Evolutionary conservation across 1,140 invertebrate genomes (phyloP), one percentile per base, ranked within the genome.

Genomic region (Bacillus rossius): DNA sequence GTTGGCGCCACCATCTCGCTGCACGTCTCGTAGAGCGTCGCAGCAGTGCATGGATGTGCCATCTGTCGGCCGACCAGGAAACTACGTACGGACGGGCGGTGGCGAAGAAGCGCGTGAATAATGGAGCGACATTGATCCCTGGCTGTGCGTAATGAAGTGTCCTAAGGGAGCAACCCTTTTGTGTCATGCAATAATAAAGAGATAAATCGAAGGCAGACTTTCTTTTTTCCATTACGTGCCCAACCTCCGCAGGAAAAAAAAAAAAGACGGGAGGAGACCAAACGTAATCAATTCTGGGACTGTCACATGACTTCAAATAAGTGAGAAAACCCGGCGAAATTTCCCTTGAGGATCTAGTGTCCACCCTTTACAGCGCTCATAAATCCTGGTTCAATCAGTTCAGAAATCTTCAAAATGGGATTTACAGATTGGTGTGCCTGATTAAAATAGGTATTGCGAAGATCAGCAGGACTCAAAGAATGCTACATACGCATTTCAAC

Each of bases 151-250:
- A 50, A 50, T 50, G 48, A 50, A 50, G 48, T 50, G 48, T 26
- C 48, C 48, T 29, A 16, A 2, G 48, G 48, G 48, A 50, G 23
- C 48, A 50, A 34, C 48, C 48, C 23, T 50, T 50, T 50, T 50
- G 48, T 50, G 26, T 50, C 48, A 50, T 50, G 48, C 48, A 50
- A 50, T 50, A 50, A 50, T 50, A 50, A 50, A 50, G 25, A 50
- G 48, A 50, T 50, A 29, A 50, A 50, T 29, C 26, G 26, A 29
- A 29, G 2, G 37, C 25, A 23, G 26, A 17, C 48, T n/a, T 29
- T 19, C 37, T 50, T 50, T 50, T 17, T 50, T 29, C 37, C 19
- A 29, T 29, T n/a, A 29, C 20, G 4, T 25, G 22, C 47, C 47
- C 1, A 0, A 3, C 22, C 26, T 26, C 47, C 19, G 29, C 10